Percentiles rank a stretch among this genome's conserved stretches.
These are phyloP conservation scores for Hydropsyche tenuis DNA, from an alignment of 1,140 invertebrate genomes.

Conservation along the genomic window DNA sequence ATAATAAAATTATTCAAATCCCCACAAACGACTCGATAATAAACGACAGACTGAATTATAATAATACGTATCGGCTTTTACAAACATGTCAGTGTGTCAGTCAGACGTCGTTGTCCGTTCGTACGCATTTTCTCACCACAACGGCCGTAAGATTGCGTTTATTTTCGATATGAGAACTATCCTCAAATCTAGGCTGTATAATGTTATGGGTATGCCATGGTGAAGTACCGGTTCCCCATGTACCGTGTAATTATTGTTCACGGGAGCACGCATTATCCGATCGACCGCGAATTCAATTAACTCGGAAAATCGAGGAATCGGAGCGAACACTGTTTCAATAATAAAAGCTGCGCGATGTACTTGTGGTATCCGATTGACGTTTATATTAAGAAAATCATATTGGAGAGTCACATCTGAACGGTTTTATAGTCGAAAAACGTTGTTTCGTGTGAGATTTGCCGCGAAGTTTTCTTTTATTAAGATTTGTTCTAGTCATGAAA, in stretches of 20 bases:
- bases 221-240: constrained; percentile 5
- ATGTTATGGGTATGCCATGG: not conserved
- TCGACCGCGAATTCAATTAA: constrained; percentile 18
- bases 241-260: constrained; percentile 9
- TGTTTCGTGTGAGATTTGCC: too few species aligned
- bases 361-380: too few species aligned
- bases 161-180: constrained; percentile 4
- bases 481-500: too few species aligned
- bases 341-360: too few species aligned
- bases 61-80: not conserved
- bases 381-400: too few species aligned
- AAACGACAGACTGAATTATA: too few species aligned
- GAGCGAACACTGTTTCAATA: not conserved
- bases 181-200: not conserved
- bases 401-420: too few species aligned
- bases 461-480: too few species aligned
- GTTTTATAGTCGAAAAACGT: too few species aligned
- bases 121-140: constrained; percentile 5
- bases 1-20: too few species aligned
- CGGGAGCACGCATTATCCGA: constrained; percentile 12
- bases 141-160: not conserved
- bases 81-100: constrained; percentile 16
- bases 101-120: not conserved
- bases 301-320: not conserved
- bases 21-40: too few species aligned